Evolutionary conservation across 2,113 vertebrate species (phyloP).

Genomic region (Larimichthys crocea): DNA sequence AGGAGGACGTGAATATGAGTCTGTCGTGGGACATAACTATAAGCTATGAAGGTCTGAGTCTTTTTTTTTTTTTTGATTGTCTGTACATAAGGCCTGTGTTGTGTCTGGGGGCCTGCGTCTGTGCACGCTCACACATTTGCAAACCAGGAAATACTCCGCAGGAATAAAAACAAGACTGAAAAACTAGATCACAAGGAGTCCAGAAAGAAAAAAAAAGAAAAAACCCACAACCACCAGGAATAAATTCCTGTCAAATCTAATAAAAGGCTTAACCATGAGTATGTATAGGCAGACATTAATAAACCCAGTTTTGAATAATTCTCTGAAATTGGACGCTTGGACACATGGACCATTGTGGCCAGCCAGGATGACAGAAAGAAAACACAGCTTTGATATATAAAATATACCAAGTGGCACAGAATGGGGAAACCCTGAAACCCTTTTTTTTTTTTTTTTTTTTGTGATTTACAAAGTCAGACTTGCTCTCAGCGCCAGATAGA

Average conservation of each 20-base stretch:
- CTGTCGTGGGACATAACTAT: constrained; percentile 16
- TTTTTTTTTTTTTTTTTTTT: constrained; percentile 9
- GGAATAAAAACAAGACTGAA: constrained; percentile 55
- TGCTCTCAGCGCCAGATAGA: constrained; percentile 32
- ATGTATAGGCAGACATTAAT: constrained; percentile 36
- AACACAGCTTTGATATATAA: constrained; percentile 46
- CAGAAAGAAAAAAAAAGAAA: not conserved
- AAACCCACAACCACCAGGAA: constrained; percentile 45
- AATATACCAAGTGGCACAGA: constrained; percentile 65
- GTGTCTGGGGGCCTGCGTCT: constrained; percentile 54
- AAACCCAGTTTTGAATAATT: constrained; percentile 34
- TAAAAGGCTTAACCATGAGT: constrained; percentile 58
- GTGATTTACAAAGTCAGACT: constrained; percentile 46
- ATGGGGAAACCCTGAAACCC: constrained; percentile 63
- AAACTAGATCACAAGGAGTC: constrained; percentile 50
- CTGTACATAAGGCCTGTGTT: constrained; percentile 81
- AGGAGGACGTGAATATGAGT: constrained; percentile 14
- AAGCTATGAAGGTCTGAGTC: constrained; percentile 43
- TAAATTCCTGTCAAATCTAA: constrained; percentile 46
- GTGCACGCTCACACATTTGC: constrained; percentile 44
- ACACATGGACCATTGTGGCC: constrained; percentile 28
- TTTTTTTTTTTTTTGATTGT: constrained; percentile 83
- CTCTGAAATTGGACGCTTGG: constrained; percentile 47
- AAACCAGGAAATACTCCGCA: constrained; percentile 58
- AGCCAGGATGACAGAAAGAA: constrained; percentile 34